Evolutionary conservation across 2,797 vertebrate species (phyloP).

Genomic region (Chlorospingus semifuscus): DNA sequence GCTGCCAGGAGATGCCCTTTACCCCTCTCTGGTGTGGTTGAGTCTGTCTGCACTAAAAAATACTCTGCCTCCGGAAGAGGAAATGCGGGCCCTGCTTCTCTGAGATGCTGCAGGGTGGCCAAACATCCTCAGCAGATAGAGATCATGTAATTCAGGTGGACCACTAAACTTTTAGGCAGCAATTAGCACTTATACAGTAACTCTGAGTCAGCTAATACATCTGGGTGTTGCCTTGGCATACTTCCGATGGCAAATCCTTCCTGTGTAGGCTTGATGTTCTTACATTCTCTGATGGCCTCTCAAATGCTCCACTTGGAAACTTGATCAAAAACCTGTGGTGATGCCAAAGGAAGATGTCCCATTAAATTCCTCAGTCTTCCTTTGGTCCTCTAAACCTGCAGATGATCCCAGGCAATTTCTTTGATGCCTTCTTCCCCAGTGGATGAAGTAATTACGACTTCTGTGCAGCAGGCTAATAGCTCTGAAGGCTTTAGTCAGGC

Average conservation of each 20-base stretch:
- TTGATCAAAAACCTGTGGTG: conserved; percentile 25
- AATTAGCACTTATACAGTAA: conserved; percentile 39
- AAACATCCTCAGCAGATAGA: conserved; percentile 46
- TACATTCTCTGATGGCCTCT: background rate
- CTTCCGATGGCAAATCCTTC: conserved; percentile 55
- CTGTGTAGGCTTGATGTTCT: conserved; percentile 20
- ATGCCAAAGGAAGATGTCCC: conserved; percentile 10
- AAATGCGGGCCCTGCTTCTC: background rate
- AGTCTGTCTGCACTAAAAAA: background rate
- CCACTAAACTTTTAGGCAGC: conserved; percentile 45
- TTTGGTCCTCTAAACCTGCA: conserved; percentile 21
- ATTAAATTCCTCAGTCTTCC: background rate
- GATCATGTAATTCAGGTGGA: conserved; percentile 28
- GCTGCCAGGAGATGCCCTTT: background rate
- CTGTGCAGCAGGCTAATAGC: conserved; percentile 22
- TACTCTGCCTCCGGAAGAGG: background rate
- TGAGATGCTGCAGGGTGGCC: conserved; percentile 17
- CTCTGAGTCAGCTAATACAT: conserved; percentile 54
- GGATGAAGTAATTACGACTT: conserved; percentile 46
- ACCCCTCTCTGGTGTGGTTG: background rate
- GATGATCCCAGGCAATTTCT: background rate
- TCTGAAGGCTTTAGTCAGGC: conserved; percentile 48
- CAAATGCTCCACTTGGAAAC: background rate
- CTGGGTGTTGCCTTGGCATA: conserved; percentile 40
- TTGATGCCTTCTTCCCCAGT: background rate